These are phyloP conservation scores for Calameuta idolon DNA, from an alignment of 2,888 invertebrate species.

Conservation along the genomic window DNA sequence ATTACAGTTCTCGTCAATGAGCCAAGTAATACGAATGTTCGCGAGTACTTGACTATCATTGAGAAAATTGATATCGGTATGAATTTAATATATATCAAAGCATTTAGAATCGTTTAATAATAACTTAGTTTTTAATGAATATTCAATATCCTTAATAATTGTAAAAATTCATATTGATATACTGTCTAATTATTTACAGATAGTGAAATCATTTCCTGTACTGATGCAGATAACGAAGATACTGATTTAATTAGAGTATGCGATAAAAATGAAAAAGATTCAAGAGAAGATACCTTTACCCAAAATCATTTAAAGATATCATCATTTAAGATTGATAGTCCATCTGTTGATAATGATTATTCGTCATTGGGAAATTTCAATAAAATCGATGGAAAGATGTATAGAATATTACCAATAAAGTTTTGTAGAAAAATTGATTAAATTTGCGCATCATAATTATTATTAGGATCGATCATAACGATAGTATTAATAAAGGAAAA, in stretches of 20 bases:
- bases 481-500: too few species aligned
- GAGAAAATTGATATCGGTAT: constrained; percentile 20
- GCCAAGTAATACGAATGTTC: constrained; percentile 26
- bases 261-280: background rate
- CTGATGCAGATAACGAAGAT: background rate
- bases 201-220: too few species aligned
- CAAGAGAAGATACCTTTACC: background rate
- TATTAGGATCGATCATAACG: too few species aligned
- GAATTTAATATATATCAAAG: background rate
- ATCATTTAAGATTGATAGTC: background rate
- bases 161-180: too few species aligned
- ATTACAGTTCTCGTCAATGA: constrained; percentile 20
- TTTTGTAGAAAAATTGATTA: background rate
- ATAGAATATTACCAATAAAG: background rate
- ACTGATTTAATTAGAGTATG: background rate
- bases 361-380: background rate
- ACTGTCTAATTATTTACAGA: too few species aligned
- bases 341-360: background rate
- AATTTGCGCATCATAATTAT: too few species aligned
- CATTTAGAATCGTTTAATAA: background rate
- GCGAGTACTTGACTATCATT: constrained; percentile 22
- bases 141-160: background rate
- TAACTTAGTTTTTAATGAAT: background rate
- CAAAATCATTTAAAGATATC: background rate
- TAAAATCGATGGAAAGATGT: background rate